Base-by-base conservation (phyloP, 2,797 vertebrate genomes). In the Melanogrammus aeglefinus region DNA sequence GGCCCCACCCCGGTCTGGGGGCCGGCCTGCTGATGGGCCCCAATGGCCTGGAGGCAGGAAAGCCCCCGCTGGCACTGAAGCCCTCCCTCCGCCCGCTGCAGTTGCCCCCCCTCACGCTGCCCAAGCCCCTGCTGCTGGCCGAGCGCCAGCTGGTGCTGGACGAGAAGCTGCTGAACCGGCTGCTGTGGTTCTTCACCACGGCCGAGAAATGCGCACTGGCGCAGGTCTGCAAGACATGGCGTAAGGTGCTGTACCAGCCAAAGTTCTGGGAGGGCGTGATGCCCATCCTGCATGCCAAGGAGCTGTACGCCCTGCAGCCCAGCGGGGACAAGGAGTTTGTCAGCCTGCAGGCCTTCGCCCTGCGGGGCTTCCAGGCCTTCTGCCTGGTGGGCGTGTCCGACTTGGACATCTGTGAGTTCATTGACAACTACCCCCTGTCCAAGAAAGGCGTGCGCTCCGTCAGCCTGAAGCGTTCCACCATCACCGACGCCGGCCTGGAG, bases 321-420 rank as follows among this genome's bases (percentile, higher is more conserved):
- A 93, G 91, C 0, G 97, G 97, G 0, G 98, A 99, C 89, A 99
- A 99, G 92, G 96, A 99, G 92, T 99, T 99, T 31, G 96, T 99
- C 83, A 99, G 95, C 86, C 95, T 99, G 82, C 97, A 98, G 92
- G 97, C 97, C 76, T 99, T 99, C 0, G 97, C 98, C 0, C 86
- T 97, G 33, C 94, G 98, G 0, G 98, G 98, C 69, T 99, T 99
- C 77, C 97, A 99, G n/a, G 94, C 96, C 12, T 99, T 99, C 94
- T 99, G 98, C 89, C 91, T 99, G 51, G 98, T 99, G 29, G 98
- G 98, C 0, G 98, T 99, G 86, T 99, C 98, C 0, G 98, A 99
- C 91, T 93, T 99, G 93, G 98, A 99, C 95, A 99, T 99, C 95
- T 99, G 98, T 81, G 98, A 99, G 90, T 99, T 99, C 92, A 99